Evolutionary conservation across 2,113 vertebrate species (phyloP), one percentile per base, ranked within the genome.

Genomic region (Brachypteracias leptosomus): DNA sequence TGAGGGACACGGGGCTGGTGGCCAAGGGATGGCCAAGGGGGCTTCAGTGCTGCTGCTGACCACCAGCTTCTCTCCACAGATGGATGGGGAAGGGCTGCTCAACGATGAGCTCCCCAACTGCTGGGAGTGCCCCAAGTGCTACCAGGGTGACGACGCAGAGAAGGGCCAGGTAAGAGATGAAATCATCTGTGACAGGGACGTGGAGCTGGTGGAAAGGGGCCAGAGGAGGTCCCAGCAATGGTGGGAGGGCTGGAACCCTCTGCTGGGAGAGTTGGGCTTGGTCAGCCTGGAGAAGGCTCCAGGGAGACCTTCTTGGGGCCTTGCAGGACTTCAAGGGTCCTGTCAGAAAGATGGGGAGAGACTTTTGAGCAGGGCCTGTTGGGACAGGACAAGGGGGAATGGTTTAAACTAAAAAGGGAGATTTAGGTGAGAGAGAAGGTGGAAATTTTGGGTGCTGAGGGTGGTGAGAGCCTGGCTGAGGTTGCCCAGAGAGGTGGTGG

Each of bases 101-200:
- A 99, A 99, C 11, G 98, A 99, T 21, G 99, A 99, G 95, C 98
- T 99, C 90, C 99, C 99, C 16, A 99, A 99, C 97, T 99, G 99
- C 97, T 99, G 99, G 99, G 99, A 99, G 84, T 99, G 99, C 97
- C 99, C 99, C 16, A 99, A 99, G 94, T 99, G 99, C 98, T 98
- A 98, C 95, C 98, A 99, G 90, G 98, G 98, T 75, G 98, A 98
- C 0, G 98, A 98, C 13, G 44, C 98, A 3, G 99, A 99, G 97
- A 98, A 98, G 55, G 95, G 97, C 75, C 97, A 98, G 98, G 98
- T 98, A 97, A 74, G 90, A 88, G 79, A 42, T 15, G 2, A 92
- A n/a, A 31, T 20, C 26, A 15, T 15, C 35, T 61, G 59, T 25
- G 59, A 26, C 59, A 61, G 46, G n/a, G 14, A 16, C 22, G 7